These are phyloP conservation scores for Copsychus sechellarum DNA, from an alignment of 2,113 vertebrate genomes.

Conservation along the genomic window DNA sequence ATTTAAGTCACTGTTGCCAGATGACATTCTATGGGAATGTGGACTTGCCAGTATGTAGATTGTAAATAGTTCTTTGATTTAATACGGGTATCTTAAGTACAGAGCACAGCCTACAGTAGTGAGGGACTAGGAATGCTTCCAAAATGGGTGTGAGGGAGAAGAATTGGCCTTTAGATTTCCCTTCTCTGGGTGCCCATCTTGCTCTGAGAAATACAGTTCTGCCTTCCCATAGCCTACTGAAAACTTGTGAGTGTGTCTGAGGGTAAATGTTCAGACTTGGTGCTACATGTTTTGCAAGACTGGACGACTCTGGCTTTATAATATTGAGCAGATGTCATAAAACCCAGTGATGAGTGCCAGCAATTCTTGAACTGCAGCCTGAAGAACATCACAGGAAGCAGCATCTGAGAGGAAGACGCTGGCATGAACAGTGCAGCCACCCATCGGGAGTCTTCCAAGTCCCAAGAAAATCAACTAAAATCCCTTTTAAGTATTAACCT, in stretches of 20 bases:
- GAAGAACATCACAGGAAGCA: background rate
- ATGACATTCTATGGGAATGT: constrained; percentile 45
- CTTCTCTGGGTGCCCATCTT: background rate
- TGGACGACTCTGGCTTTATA: background rate
- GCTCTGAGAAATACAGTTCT: background rate
- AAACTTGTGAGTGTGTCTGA: background rate
- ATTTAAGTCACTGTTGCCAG: constrained; percentile 21
- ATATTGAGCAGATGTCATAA: constrained; percentile 33
- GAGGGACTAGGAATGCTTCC: constrained; percentile 28
- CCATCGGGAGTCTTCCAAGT: background rate
- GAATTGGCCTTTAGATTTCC: constrained; percentile 1
- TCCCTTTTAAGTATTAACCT: background rate
- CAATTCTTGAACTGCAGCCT: background rate
- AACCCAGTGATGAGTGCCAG: background rate
- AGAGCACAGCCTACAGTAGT: background rate
- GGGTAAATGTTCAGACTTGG: background rate
- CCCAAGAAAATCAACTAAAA: background rate
- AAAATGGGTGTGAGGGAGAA: background rate
- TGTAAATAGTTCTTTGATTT: constrained; percentile 56
- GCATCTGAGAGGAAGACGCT: background rate
- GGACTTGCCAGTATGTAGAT: constrained; percentile 43
- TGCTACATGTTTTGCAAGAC: background rate
- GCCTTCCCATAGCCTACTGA: background rate
- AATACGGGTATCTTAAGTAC: constrained; percentile 24
- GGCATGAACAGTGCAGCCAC: background rate